A percentile compares a stretch with the other conserved stretches of the same genome.
These are phyloP conservation scores for Drosophila kohkoa DNA, from an alignment of 1,140 invertebrate genomes.

Conservation along the genomic window DNA sequence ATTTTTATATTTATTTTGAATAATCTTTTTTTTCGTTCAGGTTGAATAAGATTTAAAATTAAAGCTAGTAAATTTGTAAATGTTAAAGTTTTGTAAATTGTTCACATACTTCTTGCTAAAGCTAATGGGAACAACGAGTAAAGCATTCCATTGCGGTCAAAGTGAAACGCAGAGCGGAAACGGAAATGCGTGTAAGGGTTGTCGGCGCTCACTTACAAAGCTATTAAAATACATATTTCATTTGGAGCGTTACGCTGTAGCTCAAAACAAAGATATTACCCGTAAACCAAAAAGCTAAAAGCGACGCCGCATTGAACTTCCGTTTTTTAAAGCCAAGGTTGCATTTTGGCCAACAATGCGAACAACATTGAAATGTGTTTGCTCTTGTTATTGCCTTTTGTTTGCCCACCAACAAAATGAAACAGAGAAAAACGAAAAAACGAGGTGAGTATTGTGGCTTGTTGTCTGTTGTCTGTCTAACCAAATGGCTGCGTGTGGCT, in stretches of 20 bases:
- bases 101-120: too few relatives aligned
- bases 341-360: constrained; percentile 60
- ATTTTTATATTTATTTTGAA: not conserved
- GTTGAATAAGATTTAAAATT: not conserved
- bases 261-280: constrained; percentile 7
- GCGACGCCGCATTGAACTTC: constrained; percentile 69
- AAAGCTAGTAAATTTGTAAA: too few relatives aligned
- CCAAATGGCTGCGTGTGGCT: constrained; percentile 42
- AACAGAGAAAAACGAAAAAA: not conserved
- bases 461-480: constrained; percentile 28
- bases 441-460: constrained; percentile 12
- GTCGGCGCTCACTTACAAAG: constrained; percentile 7
- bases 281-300: constrained; percentile 21
- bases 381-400: constrained; percentile 47
- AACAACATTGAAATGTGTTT: constrained; percentile 49
- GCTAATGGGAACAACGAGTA: too few relatives aligned
- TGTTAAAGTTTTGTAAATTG: too few relatives aligned
- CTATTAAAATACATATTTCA: constrained; percentile 10
- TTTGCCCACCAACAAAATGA: constrained; percentile 38
- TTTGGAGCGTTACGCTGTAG: not conserved
- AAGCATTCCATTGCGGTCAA: not conserved
- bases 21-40: not conserved
- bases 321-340: constrained; percentile 73
- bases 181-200: constrained; percentile 32
- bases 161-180: constrained; percentile 15